Conservation (phyloP, 2,888 invertebrate genomes). For the Caenorhabditis sulstoni region DNA sequence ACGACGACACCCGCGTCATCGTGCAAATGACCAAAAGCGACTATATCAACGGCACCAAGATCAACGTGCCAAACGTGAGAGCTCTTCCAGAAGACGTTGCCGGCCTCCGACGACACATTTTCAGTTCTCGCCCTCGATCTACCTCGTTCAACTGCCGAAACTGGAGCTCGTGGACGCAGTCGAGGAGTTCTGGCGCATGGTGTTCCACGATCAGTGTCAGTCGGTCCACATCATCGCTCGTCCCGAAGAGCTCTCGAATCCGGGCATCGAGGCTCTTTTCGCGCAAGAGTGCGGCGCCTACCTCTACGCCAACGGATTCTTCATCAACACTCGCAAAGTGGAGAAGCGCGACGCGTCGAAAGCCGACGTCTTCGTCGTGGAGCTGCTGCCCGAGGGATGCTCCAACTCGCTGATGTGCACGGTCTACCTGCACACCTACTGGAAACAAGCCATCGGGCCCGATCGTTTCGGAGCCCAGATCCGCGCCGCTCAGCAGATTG, state of each 20-base stretch:
- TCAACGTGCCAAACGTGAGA: conserved; percentile 51
- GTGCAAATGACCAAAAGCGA: conserved; percentile 47
- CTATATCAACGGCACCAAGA: conserved; percentile 56
- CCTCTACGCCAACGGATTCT: conserved; percentile 52
- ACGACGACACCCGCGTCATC: conserved; percentile 55
- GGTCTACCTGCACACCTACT: conserved; percentile 39
- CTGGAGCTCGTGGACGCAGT: conserved; percentile 31
- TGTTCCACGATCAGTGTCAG: conserved; percentile 53
- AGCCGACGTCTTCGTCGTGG: conserved; percentile 42
- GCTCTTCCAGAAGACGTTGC: background rate
- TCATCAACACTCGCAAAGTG: conserved; percentile 52
- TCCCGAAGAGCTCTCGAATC: conserved; percentile 41
- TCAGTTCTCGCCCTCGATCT: conserved; percentile 43
- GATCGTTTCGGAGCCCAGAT: conserved; percentile 23
- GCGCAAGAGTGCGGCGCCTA: conserved; percentile 38
- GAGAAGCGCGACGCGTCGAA: conserved; percentile 33
- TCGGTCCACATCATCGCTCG: conserved; percentile 44
- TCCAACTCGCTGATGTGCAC: conserved; percentile 51
- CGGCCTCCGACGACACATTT: background rate
- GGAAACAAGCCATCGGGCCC: conserved; percentile 31
- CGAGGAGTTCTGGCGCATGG: conserved; percentile 57
- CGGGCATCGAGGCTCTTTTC: conserved; percentile 40
- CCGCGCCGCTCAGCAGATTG: conserved; percentile 41
- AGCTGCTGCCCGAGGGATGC: conserved; percentile 54
- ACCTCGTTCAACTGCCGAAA: conserved; percentile 51